Conservation (phyloP, 92 coral and sea anemone species). For the Metridium senile region DNA sequence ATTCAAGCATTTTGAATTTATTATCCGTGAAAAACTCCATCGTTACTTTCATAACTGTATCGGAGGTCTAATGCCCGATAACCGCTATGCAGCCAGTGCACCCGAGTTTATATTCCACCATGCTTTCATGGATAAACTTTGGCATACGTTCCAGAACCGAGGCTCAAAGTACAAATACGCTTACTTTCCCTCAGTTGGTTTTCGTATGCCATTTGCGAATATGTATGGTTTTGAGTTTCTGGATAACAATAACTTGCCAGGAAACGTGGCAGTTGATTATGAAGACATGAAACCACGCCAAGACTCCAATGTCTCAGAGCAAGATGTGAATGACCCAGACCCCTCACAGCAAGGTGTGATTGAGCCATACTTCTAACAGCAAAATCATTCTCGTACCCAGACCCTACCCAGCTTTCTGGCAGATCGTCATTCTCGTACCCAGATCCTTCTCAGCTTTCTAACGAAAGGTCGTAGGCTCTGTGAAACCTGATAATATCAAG, state of each 20-base stretch:
- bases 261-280: conserved; percentile 46
- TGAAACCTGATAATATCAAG: no score
- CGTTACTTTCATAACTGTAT: conserved; percentile 49
- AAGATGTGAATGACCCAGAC: background rate
- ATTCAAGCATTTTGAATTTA: conserved; percentile 43
- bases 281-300: background rate
- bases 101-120: conserved; percentile 74
- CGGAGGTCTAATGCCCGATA: conserved; percentile 52
- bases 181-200: conserved; percentile 31
- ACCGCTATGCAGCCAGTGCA: conserved; percentile 27
- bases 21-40: conserved; percentile 46
- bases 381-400: no score
- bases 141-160: conserved; percentile 63
- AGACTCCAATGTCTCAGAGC: background rate
- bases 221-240: conserved; percentile 41
- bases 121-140: conserved; percentile 65
- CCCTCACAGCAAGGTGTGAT: no score
- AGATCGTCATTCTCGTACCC: no score
- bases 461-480: no score
- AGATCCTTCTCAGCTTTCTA: no score
- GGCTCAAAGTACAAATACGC: conserved; percentile 36
- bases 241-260: conserved; percentile 49
- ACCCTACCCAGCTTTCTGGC: no score
- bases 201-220: conserved; percentile 49
- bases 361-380: no score